These are phyloP conservation scores for Dryadula phaetusa DNA, from an alignment of 2,888 invertebrate species.

Conservation along the genomic window DNA sequence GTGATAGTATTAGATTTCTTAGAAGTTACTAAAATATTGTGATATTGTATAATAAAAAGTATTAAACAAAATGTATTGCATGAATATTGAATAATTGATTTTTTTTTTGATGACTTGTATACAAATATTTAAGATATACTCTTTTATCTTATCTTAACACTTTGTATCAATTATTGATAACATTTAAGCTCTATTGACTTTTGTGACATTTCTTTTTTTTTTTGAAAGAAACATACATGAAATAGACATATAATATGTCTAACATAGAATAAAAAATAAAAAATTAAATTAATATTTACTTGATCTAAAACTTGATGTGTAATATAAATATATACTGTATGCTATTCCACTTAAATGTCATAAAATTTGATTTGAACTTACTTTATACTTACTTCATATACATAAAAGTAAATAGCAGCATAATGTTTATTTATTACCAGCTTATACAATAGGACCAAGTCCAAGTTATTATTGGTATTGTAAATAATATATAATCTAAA, in stretches of 20 bases:
- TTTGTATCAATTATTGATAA: not conserved
- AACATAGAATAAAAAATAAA: too few species aligned
- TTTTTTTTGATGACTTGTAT: not conserved
- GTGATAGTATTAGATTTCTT: too few species aligned
- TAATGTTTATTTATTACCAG: not conserved
- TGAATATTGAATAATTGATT: not conserved
- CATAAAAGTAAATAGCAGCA: not conserved
- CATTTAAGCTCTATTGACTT: not conserved
- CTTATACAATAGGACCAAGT: slow-evolving; percentile 21
- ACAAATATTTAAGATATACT: slow-evolving; percentile 9
- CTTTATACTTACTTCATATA: not conserved
- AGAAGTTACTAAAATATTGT: too few species aligned
- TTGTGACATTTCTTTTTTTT: not conserved
- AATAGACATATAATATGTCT: too few species aligned
- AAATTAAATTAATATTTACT: too few species aligned
- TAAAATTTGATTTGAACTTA: too few species aligned
- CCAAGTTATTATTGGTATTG: slow-evolving; percentile 15
- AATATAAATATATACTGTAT: too few species aligned
- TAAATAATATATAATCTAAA: slow-evolving; percentile 25
- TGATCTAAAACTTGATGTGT: too few species aligned
- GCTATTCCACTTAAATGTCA: too few species aligned
- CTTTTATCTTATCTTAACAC: slow-evolving; percentile 11
- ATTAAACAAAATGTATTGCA: too few species aligned
- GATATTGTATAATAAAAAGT: too few species aligned
- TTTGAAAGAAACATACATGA: too few species aligned